These are phyloP conservation scores for Lithosia quadra DNA, from an alignment of 2,888 invertebrate species.

Conservation along the genomic window DNA sequence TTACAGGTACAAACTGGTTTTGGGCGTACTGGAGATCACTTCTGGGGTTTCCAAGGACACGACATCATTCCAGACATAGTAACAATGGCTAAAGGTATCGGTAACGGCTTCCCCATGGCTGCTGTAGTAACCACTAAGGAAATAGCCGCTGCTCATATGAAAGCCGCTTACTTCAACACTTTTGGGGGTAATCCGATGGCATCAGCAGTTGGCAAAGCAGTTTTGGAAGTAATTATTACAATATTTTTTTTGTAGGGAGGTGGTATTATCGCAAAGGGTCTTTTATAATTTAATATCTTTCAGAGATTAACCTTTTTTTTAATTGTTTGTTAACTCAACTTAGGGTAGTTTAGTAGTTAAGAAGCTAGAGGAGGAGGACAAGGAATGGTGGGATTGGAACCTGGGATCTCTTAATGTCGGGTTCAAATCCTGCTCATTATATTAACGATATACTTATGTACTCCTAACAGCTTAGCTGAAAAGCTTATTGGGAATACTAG, in stretches of 20 bases:
- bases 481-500: too few species aligned
- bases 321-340: too few species aligned
- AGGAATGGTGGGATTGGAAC: too few species aligned
- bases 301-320: too few species aligned
- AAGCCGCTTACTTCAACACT: slow-evolving; percentile 96
- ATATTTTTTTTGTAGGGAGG: neutral
- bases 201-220: slow-evolving; percentile 95
- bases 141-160: slow-evolving; percentile 92
- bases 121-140: slow-evolving; percentile 97
- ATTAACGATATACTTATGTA: too few species aligned
- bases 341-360: too few species aligned
- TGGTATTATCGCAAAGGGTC: neutral
- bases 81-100: slow-evolving; percentile 97
- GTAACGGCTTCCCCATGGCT: slow-evolving; percentile 98
- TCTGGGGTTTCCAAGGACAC: slow-evolving; percentile 98
- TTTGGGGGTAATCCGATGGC: slow-evolving; percentile 98
- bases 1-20: slow-evolving; percentile 96
- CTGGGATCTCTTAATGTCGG: too few species aligned
- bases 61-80: slow-evolving; percentile 96
- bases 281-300: neutral
- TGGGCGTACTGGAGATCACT: slow-evolving; percentile 96
- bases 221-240: slow-evolving; percentile 92
- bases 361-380: too few species aligned
- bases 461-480: too few species aligned
- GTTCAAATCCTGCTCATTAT: too few species aligned